Percentiles rank a stretch among this genome's conserved stretches.
These are phyloP conservation scores for Pteropus rufus DNA, from an alignment of 2,797 vertebrate species.

Conservation along the genomic window DNA sequence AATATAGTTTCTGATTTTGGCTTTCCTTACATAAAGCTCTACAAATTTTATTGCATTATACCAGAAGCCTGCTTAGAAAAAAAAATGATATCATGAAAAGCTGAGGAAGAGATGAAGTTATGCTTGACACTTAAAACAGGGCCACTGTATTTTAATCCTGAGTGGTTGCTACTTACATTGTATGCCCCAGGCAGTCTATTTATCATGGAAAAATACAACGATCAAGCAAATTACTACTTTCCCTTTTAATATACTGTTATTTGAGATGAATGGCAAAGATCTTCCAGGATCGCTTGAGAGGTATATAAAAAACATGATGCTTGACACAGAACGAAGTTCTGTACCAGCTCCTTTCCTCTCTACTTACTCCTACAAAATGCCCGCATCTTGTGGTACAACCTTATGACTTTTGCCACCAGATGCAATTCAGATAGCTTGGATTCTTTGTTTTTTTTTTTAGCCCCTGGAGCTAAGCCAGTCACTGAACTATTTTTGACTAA, in stretches of 20 bases:
- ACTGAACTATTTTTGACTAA: background rate
- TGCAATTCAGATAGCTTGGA: background rate
- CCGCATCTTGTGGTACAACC: background rate
- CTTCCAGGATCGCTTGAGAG: background rate
- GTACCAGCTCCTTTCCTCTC: background rate
- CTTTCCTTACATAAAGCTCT: background rate
- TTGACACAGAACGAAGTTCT: background rate
- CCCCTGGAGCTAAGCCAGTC: background rate
- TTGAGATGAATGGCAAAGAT: background rate
- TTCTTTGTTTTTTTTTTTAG: background rate
- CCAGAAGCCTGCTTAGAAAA: background rate
- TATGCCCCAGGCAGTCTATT: background rate
- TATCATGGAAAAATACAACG: background rate
- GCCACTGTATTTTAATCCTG: too few species aligned
- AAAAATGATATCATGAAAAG: background rate
- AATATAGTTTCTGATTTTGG: background rate
- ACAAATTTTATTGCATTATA: background rate
- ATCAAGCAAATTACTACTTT: background rate
- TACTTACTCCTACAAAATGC: background rate
- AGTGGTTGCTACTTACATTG: background rate
- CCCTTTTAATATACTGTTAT: background rate
- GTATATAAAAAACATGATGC: background rate
- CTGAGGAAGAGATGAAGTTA: background rate
- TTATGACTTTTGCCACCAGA: background rate
- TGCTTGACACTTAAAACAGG: background rate